phyloP scores from a whole-genome alignment of 1,140 invertebrate genomes.

The Calephelis nemesis region DNA sequence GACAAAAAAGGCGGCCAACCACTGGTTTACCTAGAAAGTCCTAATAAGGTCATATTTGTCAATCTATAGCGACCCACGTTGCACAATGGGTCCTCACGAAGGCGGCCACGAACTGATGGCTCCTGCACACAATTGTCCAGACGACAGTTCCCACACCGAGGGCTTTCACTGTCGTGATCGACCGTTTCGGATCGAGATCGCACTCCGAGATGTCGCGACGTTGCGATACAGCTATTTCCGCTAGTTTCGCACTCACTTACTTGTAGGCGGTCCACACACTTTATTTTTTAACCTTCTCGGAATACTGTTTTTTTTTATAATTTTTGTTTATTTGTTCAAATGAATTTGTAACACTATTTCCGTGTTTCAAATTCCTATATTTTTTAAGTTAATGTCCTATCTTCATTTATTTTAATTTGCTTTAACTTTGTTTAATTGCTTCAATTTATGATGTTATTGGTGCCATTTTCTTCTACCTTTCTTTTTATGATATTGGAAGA shows the following conservation, averaged over 20 bases:
- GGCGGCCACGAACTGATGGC: conserved; percentile 17
- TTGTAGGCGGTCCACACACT: neutral
- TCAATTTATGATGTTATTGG: no score
- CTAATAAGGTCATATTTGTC: conserved; percentile 20
- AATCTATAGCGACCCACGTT: conserved; percentile 16
- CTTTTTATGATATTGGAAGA: no score
- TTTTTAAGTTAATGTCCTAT: no score
- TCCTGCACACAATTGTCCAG: conserved; percentile 34
- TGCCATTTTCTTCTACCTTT: neutral
- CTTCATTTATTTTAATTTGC: no score
- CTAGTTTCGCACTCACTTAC: conserved; percentile 5
- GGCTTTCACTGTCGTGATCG: conserved; percentile 45
- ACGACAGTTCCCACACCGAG: conserved; percentile 34
- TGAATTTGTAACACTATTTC: no score
- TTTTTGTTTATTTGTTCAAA: no score
- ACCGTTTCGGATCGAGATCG: conserved; percentile 37
- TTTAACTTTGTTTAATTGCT: no score
- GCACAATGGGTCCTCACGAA: conserved; percentile 21
- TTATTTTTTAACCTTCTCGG: neutral
- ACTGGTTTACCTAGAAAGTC: conserved; percentile 1
- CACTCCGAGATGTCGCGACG: conserved; percentile 28
- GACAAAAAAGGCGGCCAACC: neutral
- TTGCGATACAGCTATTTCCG: conserved; percentile 26
- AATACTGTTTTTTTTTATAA: no score
- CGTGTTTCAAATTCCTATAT: no score